These are phyloP conservation scores for Mystacornis crossleyi DNA, from an alignment of 2,113 vertebrate species.

Conservation along the genomic window DNA sequence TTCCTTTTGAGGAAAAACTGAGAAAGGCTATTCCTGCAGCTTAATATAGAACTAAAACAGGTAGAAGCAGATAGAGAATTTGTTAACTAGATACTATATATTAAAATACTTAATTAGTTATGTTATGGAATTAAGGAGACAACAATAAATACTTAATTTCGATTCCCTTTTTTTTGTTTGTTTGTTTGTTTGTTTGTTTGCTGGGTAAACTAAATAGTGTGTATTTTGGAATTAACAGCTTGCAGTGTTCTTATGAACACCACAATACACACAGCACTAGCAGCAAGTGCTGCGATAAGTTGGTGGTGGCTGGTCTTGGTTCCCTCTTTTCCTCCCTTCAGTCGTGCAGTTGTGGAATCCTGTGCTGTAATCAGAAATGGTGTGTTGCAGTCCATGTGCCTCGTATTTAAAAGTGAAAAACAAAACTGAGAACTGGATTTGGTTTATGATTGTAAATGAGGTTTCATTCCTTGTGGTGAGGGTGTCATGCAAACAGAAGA, in stretches of 20 bases:
- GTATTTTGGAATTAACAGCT: neutral
- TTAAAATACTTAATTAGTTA: neutral
- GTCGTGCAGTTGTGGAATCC: neutral
- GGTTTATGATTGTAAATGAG: neutral
- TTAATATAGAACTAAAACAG: neutral
- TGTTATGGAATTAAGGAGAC: neutral
- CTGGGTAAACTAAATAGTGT: neutral
- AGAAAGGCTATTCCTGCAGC: neutral
- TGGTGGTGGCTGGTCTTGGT: fast-evolving
- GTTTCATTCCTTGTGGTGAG: neutral
- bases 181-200: no score
- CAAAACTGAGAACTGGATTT: neutral
- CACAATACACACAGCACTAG: fast-evolving
- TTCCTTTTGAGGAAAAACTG: neutral
- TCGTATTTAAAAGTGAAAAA: neutral
- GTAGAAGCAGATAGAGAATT: neutral
- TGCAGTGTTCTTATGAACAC: neutral
- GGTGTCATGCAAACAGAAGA: neutral
- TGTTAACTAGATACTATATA: neutral
- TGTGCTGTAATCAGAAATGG: neutral
- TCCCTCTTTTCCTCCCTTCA: neutral
- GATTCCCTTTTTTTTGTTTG: no score
- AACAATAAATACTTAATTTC: neutral
- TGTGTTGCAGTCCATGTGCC: neutral
- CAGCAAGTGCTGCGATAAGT: fast-evolving